phyloP scores from a whole-genome alignment of 2,888 invertebrate genomes.

The Barypeithes pellucidus region DNA sequence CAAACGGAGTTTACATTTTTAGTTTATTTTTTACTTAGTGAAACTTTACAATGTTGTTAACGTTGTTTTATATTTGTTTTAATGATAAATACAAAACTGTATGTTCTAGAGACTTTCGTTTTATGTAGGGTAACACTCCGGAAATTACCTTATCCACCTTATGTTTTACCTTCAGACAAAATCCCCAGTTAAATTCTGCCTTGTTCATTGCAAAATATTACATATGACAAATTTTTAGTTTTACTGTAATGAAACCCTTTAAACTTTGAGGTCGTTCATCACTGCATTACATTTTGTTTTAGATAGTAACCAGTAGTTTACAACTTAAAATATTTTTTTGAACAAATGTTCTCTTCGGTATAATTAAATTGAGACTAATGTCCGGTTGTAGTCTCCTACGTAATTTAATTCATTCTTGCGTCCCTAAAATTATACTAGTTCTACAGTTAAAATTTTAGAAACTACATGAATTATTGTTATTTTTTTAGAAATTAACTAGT shows the following conservation, averaged over 20 bases:
- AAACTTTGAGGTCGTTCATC: neutral
- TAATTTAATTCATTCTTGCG: conserved; percentile 12
- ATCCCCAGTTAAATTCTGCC: neutral
- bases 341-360: conserved; percentile 36
- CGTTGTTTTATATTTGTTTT: no score
- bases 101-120: no score
- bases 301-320: conserved; percentile 25
- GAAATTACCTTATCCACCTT: no score
- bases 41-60: no score
- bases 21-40: neutral
- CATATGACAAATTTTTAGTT: neutral
- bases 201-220: no score
- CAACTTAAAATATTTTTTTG: conserved; percentile 36
- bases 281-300: neutral
- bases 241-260: neutral
- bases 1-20: no score
- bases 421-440: neutral
- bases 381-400: conserved; percentile 17
- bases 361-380: conserved; percentile 39
- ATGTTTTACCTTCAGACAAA: neutral
- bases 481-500: no score
- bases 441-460: neutral
- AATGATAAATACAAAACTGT: no score
- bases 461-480: no score
- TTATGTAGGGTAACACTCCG: neutral